Evolutionary conservation across 53 echinoderm and acorn worm genomes (phyloP), one percentile per base, ranked within the genome.

Genomic region (Actinopyga echinites): DNA sequence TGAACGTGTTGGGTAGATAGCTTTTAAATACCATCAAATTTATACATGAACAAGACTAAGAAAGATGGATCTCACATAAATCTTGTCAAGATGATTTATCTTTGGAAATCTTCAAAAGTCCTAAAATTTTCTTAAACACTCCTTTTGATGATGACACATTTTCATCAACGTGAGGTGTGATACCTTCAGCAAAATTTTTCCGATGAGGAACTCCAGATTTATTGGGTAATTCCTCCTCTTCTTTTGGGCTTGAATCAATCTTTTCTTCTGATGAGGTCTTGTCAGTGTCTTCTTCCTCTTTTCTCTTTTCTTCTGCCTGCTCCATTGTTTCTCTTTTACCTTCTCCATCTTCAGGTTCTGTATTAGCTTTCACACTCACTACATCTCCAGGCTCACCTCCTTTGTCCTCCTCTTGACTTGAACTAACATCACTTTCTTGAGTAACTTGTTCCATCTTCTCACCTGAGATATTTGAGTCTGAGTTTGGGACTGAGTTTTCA

Each of bases 141-240:
- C 92, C 97, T 13, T 88, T 90, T n/a, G 90, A 83, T 55, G 92
- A n/a, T 0, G 88, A 83, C 32, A 92, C 71, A 77, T 92, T 92
- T 12, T 88, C 93, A 30, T 92, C 88, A 40, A 92, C 90, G 64
- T 97, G 93, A 43, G 97, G 97, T 0, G 94, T 86, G 82, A 97
- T 97, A 25, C 92, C 92, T 49, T 74, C 88, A n/a, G 97, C 92
- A 82, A 97, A 97, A 38, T 97, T 97, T 10, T 83, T 80, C 69
- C 87, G 20, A 57, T 94, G 89, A 10, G 97, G 97, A 15, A 97
- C 92, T 6, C 97, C 97, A 0, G 95, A 95, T 43, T 89, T 87
- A 65, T 95, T 95, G 12, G 95, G 95, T 35, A 64, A 74, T 58
- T 86, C 86, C 24, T 69, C 79, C 26, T 83, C 84, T 2, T 60